phyloP scores from a whole-genome alignment of 2,797 vertebrate genomes.

The Dallia pectoralis region DNA sequence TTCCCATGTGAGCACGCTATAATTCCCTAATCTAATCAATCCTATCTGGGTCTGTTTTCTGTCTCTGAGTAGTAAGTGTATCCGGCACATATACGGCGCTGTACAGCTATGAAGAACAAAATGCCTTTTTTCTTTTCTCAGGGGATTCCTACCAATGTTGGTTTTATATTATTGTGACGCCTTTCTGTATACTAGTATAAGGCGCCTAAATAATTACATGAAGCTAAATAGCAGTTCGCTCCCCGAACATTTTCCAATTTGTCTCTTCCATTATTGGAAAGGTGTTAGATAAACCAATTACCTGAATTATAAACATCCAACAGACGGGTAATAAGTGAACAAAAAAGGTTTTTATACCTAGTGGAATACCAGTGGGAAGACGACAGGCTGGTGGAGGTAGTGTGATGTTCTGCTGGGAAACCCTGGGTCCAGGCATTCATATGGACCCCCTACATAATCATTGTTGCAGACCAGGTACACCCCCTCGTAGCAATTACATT shows the following conservation, averaged over 20 bases:
- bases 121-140: not conserved
- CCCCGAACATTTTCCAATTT: not conserved
- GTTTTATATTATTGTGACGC: not conserved
- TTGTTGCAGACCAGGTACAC: too few species aligned
- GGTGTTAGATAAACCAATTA: not conserved
- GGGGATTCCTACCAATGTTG: not conserved
- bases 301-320: not conserved
- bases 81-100: too few species aligned
- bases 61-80: not conserved
- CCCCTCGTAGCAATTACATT: too few species aligned
- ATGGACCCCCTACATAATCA: too few species aligned
- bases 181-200: not conserved
- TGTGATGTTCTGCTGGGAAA: too few species aligned
- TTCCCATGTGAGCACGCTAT: conserved; percentile 38
- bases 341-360: too few species aligned
- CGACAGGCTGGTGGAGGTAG: too few species aligned
- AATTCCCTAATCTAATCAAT: conserved; percentile 38
- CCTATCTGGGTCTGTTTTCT: conserved; percentile 28
- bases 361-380: too few species aligned
- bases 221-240: not conserved
- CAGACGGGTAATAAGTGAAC: conserved; percentile 13
- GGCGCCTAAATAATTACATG: not conserved
- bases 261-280: not conserved
- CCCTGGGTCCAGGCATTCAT: too few species aligned
- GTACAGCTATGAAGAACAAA: too few species aligned